phyloP scores from a whole-genome alignment of 2,797 vertebrate genomes.

The Anabas testudineus region DNA sequence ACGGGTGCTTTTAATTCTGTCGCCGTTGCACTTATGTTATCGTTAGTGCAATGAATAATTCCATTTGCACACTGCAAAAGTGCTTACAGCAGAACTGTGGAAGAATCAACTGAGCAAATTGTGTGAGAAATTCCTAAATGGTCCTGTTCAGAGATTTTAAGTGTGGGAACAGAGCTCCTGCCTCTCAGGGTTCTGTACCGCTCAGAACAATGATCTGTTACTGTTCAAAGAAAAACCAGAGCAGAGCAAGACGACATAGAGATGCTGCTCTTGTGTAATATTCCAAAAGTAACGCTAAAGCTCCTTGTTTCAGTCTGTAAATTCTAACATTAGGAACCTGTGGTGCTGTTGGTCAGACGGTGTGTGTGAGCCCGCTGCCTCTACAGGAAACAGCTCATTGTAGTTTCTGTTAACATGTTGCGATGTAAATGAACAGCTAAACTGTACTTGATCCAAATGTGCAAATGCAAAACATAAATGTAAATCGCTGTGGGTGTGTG shows the following conservation, averaged over 20 bases:
- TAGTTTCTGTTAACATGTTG: constrained; percentile 83
- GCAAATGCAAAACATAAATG: constrained; percentile 83
- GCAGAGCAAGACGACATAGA: constrained; percentile 45
- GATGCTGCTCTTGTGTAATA: constrained; percentile 38
- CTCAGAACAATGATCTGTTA: constrained; percentile 60
- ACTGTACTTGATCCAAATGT: constrained; percentile 82
- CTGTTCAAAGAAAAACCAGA: constrained; percentile 40
- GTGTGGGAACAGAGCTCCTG: constrained; percentile 49
- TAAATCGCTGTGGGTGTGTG: constrained; percentile 69
- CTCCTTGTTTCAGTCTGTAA: constrained; percentile 68
- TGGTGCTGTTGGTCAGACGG: constrained; percentile 61
- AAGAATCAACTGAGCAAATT: constrained; percentile 79
- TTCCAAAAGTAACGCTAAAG: constrained; percentile 55
- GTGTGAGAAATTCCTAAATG: constrained; percentile 76
- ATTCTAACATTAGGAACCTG: constrained; percentile 59
- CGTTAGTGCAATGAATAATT: constrained; percentile 83
- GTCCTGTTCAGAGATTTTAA: constrained; percentile 68
- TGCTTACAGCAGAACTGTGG: constrained; percentile 81
- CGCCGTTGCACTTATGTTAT: constrained; percentile 79
- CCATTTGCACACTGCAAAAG: constrained; percentile 77
- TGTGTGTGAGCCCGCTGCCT: constrained; percentile 51
- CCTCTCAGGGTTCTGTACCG: constrained; percentile 53
- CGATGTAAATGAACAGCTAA: constrained; percentile 85
- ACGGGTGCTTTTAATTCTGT: constrained; percentile 79
- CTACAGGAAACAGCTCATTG: constrained; percentile 77